Evolutionary conservation across 2,888 invertebrate species (phyloP).

Genomic region (Thera britannica): DNA sequence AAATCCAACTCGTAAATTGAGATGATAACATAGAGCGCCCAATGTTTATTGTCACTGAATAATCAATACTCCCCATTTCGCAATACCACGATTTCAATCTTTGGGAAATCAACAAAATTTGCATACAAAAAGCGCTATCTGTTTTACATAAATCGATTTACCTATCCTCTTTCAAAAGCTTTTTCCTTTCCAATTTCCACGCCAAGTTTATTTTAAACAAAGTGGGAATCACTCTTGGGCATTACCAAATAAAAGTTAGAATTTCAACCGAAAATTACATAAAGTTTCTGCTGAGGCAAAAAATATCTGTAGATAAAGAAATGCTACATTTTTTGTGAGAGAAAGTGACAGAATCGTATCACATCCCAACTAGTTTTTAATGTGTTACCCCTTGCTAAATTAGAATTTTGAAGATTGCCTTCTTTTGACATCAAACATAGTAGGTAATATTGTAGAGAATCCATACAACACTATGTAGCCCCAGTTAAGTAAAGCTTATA

Average conservation of each 20-base stretch:
- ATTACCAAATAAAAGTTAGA: constrained; percentile 80
- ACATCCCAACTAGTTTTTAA: too few species aligned
- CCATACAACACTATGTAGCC: too few species aligned
- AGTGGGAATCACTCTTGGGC: constrained; percentile 80
- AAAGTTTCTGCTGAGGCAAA: constrained; percentile 45
- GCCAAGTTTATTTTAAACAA: constrained; percentile 82
- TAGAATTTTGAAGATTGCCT: too few species aligned
- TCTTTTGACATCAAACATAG: too few species aligned
- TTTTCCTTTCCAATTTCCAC: constrained; percentile 80
- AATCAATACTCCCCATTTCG: constrained; percentile 75
- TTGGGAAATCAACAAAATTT: constrained; percentile 82
- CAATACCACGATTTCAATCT: constrained; percentile 80
- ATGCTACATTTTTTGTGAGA: background rate
- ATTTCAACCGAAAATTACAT: constrained; percentile 68
- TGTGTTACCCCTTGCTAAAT: too few species aligned
- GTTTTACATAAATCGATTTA: constrained; percentile 84
- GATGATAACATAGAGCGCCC: constrained; percentile 49
- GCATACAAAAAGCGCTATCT: constrained; percentile 83
- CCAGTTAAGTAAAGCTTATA: too few species aligned
- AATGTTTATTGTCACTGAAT: constrained; percentile 61
- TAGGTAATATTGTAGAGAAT: too few species aligned
- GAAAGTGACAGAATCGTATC: background rate
- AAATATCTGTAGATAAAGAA: constrained; percentile 11
- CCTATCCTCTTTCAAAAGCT: constrained; percentile 81
- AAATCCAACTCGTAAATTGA: constrained; percentile 48